Conservation (phyloP, 2,113 vertebrate genomes). For the Tympanuchus pallidicinctus region DNA sequence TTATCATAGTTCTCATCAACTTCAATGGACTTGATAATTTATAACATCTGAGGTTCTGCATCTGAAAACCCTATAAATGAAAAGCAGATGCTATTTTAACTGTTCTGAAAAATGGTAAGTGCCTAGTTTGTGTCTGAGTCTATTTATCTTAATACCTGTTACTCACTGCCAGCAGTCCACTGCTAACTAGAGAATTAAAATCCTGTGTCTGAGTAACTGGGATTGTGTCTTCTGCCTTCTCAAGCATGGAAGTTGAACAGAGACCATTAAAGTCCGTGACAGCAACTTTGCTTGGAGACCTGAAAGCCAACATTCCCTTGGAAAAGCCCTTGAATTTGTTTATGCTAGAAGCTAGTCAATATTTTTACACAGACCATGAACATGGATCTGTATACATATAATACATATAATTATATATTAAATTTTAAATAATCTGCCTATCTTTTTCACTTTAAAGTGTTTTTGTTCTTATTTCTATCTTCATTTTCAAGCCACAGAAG, state of each 20-base stretch:
- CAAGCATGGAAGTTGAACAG: background rate
- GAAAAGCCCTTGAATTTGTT: background rate
- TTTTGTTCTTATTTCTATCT: background rate
- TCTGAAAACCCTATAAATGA: slow-evolving; percentile 2
- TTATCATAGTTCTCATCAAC: background rate
- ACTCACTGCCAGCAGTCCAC: background rate
- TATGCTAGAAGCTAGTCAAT: fast-evolving
- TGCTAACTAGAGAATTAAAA: background rate
- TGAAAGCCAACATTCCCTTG: fast-evolving
- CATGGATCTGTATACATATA: background rate
- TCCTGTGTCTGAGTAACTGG: background rate
- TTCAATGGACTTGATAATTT: slow-evolving; percentile 34
- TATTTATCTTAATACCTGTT: background rate
- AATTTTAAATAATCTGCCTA: background rate
- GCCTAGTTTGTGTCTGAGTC: background rate
- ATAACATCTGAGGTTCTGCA: slow-evolving; percentile 1
- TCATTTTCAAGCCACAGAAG: background rate
- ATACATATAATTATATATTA: background rate
- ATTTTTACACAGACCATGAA: background rate
- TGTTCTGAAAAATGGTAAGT: background rate
- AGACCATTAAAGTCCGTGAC: background rate
- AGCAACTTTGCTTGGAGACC: background rate
- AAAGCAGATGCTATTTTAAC: slow-evolving; percentile 16
- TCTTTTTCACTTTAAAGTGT: background rate
- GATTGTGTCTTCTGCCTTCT: background rate